These are phyloP conservation scores for Augochlora pura DNA, from an alignment of 1,140 invertebrate genomes.

Conservation along the genomic window DNA sequence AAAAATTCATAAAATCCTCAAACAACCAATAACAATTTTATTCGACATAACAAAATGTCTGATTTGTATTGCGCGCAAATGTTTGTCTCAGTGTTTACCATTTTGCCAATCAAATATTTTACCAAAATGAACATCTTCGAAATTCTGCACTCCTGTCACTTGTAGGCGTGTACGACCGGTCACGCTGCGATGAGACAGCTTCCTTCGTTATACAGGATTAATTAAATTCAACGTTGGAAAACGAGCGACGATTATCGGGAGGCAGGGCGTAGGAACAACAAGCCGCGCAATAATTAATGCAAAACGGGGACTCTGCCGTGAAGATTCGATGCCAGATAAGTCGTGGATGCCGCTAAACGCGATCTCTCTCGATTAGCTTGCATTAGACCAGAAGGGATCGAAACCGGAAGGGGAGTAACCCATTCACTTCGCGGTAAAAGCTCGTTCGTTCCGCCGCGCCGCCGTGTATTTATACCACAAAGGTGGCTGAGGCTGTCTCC, in stretches of 20 bases:
- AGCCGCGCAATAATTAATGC: slow-evolving; percentile 24
- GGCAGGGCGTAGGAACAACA: neutral
- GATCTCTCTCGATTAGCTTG: slow-evolving; percentile 12
- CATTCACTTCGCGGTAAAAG: slow-evolving; percentile 40
- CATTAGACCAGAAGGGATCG: slow-evolving; percentile 20
- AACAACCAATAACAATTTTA: too few relatives aligned
- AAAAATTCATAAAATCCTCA: too few relatives aligned
- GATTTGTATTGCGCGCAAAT: too few relatives aligned
- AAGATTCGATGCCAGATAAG: slow-evolving; percentile 24
- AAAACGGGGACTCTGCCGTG: slow-evolving; percentile 23
- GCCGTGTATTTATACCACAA: slow-evolving; percentile 42
- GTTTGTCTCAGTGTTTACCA: too few relatives aligned
- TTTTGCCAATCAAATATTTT: too few relatives aligned
- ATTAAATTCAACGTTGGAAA: slow-evolving; percentile 17
- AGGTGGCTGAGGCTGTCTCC: slow-evolving; percentile 7
- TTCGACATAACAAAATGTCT: too few relatives aligned
- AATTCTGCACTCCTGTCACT: too few relatives aligned
- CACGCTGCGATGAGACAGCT: slow-evolving; percentile 47
- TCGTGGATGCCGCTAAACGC: neutral
- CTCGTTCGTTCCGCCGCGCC: slow-evolving; percentile 17
- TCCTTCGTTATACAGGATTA: slow-evolving; percentile 42
- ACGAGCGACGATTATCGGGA: slow-evolving; percentile 43
- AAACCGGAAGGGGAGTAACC: slow-evolving; percentile 33
- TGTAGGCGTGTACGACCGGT: slow-evolving; percentile 36
- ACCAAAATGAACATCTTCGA: too few relatives aligned